Evolutionary conservation across 2,888 invertebrate species (phyloP).

Genomic region (Athalia cordata): DNA sequence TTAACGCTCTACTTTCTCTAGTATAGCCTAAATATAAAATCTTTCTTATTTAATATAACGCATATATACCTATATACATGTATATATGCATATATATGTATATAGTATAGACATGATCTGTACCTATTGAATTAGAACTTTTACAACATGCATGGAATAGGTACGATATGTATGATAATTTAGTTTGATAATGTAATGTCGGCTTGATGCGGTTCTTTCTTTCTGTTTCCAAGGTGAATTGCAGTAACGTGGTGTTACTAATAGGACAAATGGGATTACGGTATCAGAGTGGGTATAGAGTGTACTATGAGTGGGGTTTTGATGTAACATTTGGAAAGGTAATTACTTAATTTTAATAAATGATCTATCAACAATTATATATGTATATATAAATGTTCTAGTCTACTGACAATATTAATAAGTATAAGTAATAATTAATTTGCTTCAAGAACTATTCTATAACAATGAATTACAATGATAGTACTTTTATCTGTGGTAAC

Average conservation of each 20-base stretch:
- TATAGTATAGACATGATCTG: constrained; percentile 39
- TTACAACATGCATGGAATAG: constrained; percentile 43
- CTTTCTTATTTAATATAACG: neutral
- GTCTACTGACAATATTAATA: constrained; percentile 62
- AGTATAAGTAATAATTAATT: constrained; percentile 50
- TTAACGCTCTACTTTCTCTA: constrained; percentile 42
- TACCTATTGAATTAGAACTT: constrained; percentile 37
- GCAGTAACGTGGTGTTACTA: constrained; percentile 12
- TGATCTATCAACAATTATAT: constrained; percentile 43
- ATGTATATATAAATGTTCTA: constrained; percentile 53
- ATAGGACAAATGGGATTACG: neutral
- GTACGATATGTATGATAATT: constrained; percentile 24
- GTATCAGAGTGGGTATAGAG: neutral
- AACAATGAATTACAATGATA: constrained; percentile 57
- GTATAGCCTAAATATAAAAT: constrained; percentile 13
- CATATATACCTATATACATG: constrained; percentile 4
- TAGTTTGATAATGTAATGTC: constrained; percentile 3
- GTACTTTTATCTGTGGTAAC: constrained; percentile 54
- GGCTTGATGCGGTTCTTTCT: constrained; percentile 24
- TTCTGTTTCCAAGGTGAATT: constrained; percentile 4
- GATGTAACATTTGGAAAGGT: neutral
- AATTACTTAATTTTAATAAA: constrained; percentile 36
- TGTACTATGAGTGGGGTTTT: neutral
- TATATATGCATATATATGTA: constrained; percentile 32
- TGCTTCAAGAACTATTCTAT: constrained; percentile 54